Percentiles rank a stretch among this genome's conserved stretches.
Evolutionary conservation across 2,888 invertebrate species (phyloP).

Genomic region (Rhodophaea formosa): DNA sequence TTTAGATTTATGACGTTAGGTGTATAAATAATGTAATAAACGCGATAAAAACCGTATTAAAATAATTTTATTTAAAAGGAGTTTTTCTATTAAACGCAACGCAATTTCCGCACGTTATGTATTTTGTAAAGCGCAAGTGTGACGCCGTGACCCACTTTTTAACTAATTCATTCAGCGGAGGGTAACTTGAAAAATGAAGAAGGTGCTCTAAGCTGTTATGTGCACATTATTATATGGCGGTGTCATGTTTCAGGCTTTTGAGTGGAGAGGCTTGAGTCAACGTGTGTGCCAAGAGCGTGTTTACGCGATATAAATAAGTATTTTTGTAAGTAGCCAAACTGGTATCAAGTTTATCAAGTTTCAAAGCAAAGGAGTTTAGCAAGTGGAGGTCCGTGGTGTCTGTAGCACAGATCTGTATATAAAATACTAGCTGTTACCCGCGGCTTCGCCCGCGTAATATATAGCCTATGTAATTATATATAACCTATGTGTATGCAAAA

Average conservation of each 20-base stretch:
- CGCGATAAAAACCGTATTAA: too few species aligned
- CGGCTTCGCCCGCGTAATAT: too few species aligned
- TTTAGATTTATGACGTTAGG: too few species aligned
- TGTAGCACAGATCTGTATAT: too few species aligned
- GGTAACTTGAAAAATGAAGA: constrained; percentile 16
- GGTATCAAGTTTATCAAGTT: too few species aligned
- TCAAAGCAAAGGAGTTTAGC: too few species aligned
- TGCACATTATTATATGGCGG: constrained; percentile 3
- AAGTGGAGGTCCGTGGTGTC: too few species aligned
- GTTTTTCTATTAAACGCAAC: neutral
- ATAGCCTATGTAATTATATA: too few species aligned
- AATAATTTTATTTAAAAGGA: too few species aligned
- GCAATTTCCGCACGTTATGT: neutral
- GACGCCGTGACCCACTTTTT: constrained; percentile 60
- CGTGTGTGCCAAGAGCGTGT: neutral
- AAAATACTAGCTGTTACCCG: too few species aligned
- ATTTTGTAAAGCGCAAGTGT: constrained; percentile 14
- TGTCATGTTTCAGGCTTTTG: constrained; percentile 5
- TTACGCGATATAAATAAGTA: neutral
- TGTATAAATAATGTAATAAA: too few species aligned
- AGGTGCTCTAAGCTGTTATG: constrained; percentile 11
- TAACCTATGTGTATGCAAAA: too few species aligned
- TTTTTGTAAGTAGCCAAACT: neutral
- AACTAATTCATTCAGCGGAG: constrained; percentile 53
- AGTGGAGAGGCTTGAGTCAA: constrained; percentile 3